phyloP scores from a whole-genome alignment of 2,888 invertebrate species.

The Nephrotoma appendiculata region DNA sequence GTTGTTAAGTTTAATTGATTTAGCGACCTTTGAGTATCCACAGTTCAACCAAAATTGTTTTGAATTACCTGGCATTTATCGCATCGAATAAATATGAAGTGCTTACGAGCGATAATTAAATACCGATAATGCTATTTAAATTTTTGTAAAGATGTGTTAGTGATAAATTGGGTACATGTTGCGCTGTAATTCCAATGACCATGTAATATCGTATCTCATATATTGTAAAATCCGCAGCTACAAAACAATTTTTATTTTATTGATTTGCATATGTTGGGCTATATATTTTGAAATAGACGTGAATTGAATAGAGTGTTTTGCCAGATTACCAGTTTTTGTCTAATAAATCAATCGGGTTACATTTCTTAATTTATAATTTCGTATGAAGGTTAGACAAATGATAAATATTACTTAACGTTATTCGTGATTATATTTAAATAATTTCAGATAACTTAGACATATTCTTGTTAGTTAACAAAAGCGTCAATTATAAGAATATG shows the following conservation, averaged over 20 bases:
- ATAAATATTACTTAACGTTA: background rate
- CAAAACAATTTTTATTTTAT: no score
- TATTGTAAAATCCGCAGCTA: no score
- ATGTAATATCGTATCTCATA: no score
- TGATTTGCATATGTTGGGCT: no score
- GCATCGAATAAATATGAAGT: background rate
- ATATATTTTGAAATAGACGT: no score
- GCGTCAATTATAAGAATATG: background rate
- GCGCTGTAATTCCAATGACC: background rate
- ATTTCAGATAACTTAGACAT: no score
- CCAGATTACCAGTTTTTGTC: no score
- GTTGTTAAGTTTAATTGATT: background rate
- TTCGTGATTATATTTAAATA: no score
- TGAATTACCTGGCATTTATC: background rate
- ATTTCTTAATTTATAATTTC: no score
- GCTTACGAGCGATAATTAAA: background rate
- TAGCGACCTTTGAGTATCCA: background rate
- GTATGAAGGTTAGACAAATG: background rate
- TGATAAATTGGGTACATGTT: background rate
- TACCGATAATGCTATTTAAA: background rate
- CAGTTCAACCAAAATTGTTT: background rate
- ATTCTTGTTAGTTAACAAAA: background rate
- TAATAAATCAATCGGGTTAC: no score
- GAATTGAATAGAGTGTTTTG: no score
- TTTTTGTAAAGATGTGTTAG: background rate